Base-by-base conservation (phyloP, 2,888 invertebrate species). In the Zootermopsis nevadensis region DNA sequence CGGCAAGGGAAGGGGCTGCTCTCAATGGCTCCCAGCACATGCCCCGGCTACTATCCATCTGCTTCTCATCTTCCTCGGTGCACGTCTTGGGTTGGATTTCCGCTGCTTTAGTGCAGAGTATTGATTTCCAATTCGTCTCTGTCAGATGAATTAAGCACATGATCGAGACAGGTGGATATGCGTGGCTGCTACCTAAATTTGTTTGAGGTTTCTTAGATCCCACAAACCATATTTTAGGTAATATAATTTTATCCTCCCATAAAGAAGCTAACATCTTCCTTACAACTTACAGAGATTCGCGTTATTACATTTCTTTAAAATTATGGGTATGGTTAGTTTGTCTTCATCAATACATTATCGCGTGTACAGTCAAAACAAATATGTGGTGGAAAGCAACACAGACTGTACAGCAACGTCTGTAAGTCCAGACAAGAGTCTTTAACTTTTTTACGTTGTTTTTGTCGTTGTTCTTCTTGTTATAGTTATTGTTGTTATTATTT, bases 121-220 rank as follows among this genome's bases (percentile, higher is more conserved):
- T 83, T 66, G 83, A 83, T 83, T 83, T 79, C 48, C 83, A 83
- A 83, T 83, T 79, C 69, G 74, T 83, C 80, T 55, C 66, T 60
- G 83, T 83, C 83, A 69, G 72, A 67, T 77, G 66, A 82, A 79
- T 82, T 82, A 82, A 69, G 69, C 31, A 53, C 72, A 53, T 35
- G 67, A 77, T 19, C 7, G 30, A 27, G 38, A 72, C 60, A 66
- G 33, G 67, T 66, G 72, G 77, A 31, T 76, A 82, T 69, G 83
- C 53, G 83, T 12, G n/a, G 80, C 53, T 35, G 33, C 38, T 77
- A 74, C 80, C 48, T 80, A 80, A 83, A 83, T 83, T 83, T 83
- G 83, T 83, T 83, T 83, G 69, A 38, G 55, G 79, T n/a, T 38
- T 38, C 27, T 0, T 27, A 2, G 60, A 60, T 27, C 27, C n/a